These are phyloP conservation scores for Zapornia atra DNA, from an alignment of 2,113 vertebrate species.

Conservation along the genomic window DNA sequence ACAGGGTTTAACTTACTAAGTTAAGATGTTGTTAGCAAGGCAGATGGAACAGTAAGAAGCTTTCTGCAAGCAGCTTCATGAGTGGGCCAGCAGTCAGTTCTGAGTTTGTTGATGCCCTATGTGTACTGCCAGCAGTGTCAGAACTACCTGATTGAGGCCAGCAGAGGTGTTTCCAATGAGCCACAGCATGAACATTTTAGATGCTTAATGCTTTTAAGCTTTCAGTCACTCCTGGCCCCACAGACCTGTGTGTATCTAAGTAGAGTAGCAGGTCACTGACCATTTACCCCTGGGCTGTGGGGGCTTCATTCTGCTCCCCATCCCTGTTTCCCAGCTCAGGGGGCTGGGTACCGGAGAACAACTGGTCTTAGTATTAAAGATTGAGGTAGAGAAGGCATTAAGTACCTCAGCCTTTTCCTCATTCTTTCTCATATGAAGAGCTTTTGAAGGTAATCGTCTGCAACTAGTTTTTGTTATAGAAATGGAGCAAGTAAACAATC, in stretches of 20 bases:
- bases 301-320: too few relatives aligned
- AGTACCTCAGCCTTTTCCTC: too few relatives aligned
- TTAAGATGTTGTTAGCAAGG: not conserved
- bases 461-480: not conserved
- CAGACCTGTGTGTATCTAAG: too few relatives aligned
- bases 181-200: not conserved
- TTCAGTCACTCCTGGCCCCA: not conserved
- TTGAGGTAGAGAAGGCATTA: too few relatives aligned
- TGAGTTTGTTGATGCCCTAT: fast-evolving
- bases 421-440: not conserved
- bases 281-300: too few relatives aligned
- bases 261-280: too few relatives aligned
- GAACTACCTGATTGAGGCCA: not conserved
- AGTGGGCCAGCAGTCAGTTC: not conserved
- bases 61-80: not conserved
- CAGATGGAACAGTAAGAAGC: not conserved
- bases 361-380: too few relatives aligned
- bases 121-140: not conserved
- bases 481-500: not conserved
- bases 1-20: too few relatives aligned
- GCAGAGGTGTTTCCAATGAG: not conserved
- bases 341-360: too few relatives aligned
- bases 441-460: not conserved
- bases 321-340: too few relatives aligned
- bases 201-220: not conserved